Conservation (phyloP, 2,888 invertebrate genomes). For the Gisinianus flammeolus region DNA sequence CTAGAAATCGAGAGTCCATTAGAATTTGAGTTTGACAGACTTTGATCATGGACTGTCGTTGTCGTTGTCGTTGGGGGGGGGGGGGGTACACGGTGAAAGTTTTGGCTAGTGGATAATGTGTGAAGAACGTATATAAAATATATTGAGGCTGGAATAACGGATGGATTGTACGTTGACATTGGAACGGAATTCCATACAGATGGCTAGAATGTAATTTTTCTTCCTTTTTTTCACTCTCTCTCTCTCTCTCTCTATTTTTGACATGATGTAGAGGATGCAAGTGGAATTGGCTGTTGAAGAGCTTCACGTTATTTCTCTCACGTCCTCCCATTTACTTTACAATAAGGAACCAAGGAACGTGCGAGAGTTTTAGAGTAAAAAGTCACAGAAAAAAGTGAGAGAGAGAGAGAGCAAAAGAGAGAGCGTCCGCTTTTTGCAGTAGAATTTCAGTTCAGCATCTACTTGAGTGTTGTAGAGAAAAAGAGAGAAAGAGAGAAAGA, state of each 20-base stretch:
- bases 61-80: too few species aligned
- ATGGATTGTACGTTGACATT: too few species aligned
- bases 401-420: neutral
- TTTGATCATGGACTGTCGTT: too few species aligned
- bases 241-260: neutral
- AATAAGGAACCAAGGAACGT: neutral
- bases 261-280: neutral
- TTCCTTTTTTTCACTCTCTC: too few species aligned
- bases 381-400: neutral
- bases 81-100: too few species aligned
- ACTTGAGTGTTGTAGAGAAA: neutral
- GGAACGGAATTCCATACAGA: neutral
- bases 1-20: too few species aligned
- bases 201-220: conserved; percentile 8
- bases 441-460: neutral
- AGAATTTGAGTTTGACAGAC: too few species aligned
- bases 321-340: conserved; percentile 5
- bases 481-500: neutral
- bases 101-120: too few species aligned
- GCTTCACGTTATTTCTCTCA: conserved; percentile 5
- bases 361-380: neutral
- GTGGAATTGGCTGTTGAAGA: neutral
- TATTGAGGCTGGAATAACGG: too few species aligned
- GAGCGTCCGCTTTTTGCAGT: neutral
- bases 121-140: too few species aligned